Evolutionary conservation across 2,797 vertebrate genomes (phyloP), one percentile per base, ranked within the genome.

Genomic region (Leucoraja ocellata): DNA sequence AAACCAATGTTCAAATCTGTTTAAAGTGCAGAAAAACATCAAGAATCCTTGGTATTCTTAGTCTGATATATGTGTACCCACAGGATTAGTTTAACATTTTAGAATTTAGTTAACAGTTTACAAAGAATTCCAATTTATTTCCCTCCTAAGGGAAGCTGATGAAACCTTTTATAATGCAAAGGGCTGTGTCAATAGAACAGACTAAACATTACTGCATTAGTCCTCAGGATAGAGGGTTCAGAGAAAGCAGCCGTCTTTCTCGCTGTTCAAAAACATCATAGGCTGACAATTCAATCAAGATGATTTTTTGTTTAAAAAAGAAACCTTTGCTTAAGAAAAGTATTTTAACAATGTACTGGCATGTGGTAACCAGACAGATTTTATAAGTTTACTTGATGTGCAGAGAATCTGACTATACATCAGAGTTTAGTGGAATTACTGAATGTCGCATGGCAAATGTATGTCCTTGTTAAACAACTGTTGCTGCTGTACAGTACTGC

Each of bases 81-180:
- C 94, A 93, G 93, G 94, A 95, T 94, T 96, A 96, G 93, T 39
- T 68, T 88, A 94, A 92, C 93, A 93, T 68, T 94, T 93, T 94
- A 94, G 93, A 94, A 95, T 95, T 94, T 95, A 93, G 93, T 93
- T 93, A 94, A 93, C 91, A 94, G 93, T 94, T 93, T 65, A 94
- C 93, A 94, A 95, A 95, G 94, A 95, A 93, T 95, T 95, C 91
- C 95, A 95, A 95, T 93, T n/a, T 84, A 83, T 88, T 94, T 94
- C 91, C 95, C 94, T 93, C 93, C 94, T 93, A 93, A 93, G 93
- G 93, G 93, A 93, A 93, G 93, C 93, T 93, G 93, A 93, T 94
- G 94, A 93, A 91, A 91, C 93, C 94, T 94, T 94, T 96, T 96
- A 94, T 95, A 94, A 96, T 95, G 95, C 95, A 95, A 95, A 96